These are phyloP conservation scores for Netelia virgata DNA, from an alignment of 2,888 invertebrate genomes.

Conservation along the genomic window DNA sequence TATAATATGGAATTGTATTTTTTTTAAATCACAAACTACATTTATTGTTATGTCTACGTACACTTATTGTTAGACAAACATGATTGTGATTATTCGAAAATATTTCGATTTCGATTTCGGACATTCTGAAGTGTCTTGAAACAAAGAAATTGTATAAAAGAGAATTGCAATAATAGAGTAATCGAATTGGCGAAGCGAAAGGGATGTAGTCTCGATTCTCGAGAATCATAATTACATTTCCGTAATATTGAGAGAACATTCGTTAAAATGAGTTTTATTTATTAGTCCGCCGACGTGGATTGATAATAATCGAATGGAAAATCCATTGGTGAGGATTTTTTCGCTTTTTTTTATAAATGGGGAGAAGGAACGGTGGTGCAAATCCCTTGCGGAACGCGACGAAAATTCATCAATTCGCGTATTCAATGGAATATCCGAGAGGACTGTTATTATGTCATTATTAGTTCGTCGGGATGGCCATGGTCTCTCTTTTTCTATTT, in stretches of 20 bases:
- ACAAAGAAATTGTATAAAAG: background rate
- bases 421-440: constrained; percentile 40
- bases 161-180: background rate
- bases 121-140: background rate
- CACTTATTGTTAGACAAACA: too few relatives aligned
- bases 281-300: background rate
- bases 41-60: too few relatives aligned
- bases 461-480: constrained; percentile 61
- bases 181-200: background rate
- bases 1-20: too few relatives aligned
- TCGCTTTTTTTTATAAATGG: constrained; percentile 5
- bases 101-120: background rate
- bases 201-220: background rate
- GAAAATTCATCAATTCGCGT: constrained; percentile 54
- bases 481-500: constrained; percentile 15
- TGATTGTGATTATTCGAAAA: too few relatives aligned
- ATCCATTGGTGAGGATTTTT: constrained; percentile 18
- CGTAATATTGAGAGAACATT: background rate
- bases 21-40: too few relatives aligned
- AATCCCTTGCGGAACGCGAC: background rate
- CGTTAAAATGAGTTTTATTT: constrained; percentile 16
- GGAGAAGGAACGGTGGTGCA: constrained; percentile 10
- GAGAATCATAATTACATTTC: background rate
- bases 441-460: constrained; percentile 66
- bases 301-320: constrained; percentile 23